A percentile compares a stretch with the other conserved stretches of the same genome.
Conservation (phyloP, 2,797 vertebrate species). For the Protosalanx chinensis region DNA sequence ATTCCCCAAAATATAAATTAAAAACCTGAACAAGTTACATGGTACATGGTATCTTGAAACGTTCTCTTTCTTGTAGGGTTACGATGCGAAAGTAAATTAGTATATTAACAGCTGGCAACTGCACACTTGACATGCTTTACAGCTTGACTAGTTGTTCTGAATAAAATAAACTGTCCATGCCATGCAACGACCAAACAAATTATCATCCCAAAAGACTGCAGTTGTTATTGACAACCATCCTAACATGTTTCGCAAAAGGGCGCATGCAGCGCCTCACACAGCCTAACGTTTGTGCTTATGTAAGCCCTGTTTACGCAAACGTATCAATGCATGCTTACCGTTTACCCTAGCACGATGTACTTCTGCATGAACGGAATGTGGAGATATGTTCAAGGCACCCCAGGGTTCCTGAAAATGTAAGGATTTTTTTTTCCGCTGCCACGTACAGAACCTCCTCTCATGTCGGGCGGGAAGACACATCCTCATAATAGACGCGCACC, state of each 20-base stretch:
- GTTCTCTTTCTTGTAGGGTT: too few species aligned
- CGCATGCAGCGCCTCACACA: background rate
- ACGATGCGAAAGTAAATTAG: too few species aligned
- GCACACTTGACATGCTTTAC: too few species aligned
- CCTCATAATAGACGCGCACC: conserved; percentile 37
- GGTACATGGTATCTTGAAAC: too few species aligned
- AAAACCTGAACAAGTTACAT: too few species aligned
- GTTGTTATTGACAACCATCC: conserved; percentile 34
- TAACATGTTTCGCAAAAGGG: conserved; percentile 41
- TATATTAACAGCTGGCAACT: too few species aligned
- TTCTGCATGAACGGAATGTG: background rate
- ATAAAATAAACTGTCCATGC: background rate
- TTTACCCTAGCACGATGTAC: background rate
- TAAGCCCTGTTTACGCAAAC: rapidly evolving
- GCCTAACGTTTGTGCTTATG: background rate
- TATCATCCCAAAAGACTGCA: conserved; percentile 27
- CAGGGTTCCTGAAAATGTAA: conserved; percentile 28
- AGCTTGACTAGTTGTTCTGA: background rate
- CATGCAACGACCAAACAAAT: conserved; percentile 33
- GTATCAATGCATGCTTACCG: conserved; percentile 42
- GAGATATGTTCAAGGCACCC: background rate
- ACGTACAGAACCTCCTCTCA: conserved; percentile 68
- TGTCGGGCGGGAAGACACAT: conserved; percentile 28
- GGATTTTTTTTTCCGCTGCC: conserved; percentile 59
- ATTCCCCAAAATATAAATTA: too few species aligned